Base-by-base conservation (phyloP, 2,797 vertebrate species). In the Sebastes vulpes region DNA sequence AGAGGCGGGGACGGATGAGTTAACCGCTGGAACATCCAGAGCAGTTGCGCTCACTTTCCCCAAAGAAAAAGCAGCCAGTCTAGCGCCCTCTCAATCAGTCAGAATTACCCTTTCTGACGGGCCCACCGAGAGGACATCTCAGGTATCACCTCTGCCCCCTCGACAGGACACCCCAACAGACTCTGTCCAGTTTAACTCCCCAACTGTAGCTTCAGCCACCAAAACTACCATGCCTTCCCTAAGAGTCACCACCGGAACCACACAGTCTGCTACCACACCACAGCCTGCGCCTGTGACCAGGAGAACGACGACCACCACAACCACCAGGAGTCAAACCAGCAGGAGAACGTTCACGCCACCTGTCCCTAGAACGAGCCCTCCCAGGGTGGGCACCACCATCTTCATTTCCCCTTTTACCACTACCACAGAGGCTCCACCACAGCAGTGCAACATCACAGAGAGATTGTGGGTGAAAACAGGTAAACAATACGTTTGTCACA, bases 401-500 rank as follows among this genome's bases (percentile, higher is more conserved):
- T 94, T 95, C 6, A 6, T 96, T 60, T 95, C 96, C 3, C 79
- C 96, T 68, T 96, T 96, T 29, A 96, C 95, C 65, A 96, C 96
- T 75, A 97, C 95, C 81, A 97, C 96, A n/a, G 95, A 96, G 86
- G 89, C 90, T 29, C 96, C 97, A 35, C 92, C 91, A 25, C 94
- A 97, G 80, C 97, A 97, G 78, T 99, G 99, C 92, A 98, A 97
- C 70, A 97, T 98, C 87, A 99, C 98, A 53, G 94, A 97, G 77
- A 96, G 95, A 89, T 90, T 98, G 73, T 97, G 98, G 97, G 93
- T 99, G 73, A 99, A 97, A 96, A 98, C 97, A 96, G 98, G 99
- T 99, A 93, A 4, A 60, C 7, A 50, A 29, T 2, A 3, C 4
- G 42, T 71, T 64, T 64, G 12, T 4, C 5, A 29, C 28, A 54